phyloP scores from a whole-genome alignment of 2,888 invertebrate species.

The Drosophila cognata region DNA sequence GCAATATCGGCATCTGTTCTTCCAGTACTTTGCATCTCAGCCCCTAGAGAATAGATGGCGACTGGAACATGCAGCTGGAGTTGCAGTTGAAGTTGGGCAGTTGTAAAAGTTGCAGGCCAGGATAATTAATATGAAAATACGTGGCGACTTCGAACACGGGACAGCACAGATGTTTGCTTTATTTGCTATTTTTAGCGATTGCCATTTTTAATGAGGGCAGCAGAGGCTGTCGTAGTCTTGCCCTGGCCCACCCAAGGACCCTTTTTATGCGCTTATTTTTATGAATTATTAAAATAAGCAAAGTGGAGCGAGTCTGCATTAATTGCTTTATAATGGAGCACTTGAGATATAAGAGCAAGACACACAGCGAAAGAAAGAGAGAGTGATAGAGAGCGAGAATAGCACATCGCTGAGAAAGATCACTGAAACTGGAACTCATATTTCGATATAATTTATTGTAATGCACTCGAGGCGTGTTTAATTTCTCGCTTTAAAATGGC shows the following conservation, averaged over 20 bases:
- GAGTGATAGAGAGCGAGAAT: constrained; percentile 6
- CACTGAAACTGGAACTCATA: constrained; percentile 53
- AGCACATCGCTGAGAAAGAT: constrained; percentile 7
- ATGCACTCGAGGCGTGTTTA: constrained; percentile 80
- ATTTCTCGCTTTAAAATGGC: constrained; percentile 82
- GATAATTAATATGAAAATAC: constrained; percentile 81
- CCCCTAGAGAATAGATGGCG: constrained; percentile 42
- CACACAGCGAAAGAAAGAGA: constrained; percentile 2
- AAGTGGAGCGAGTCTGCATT: constrained; percentile 67
- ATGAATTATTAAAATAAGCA: constrained; percentile 77
- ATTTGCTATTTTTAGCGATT: constrained; percentile 73
- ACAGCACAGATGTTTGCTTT: constrained; percentile 62
- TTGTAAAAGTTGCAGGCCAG: constrained; percentile 61
- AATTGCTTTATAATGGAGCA: constrained; percentile 76
- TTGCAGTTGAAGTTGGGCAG: constrained; percentile 47
- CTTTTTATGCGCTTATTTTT: constrained; percentile 74
- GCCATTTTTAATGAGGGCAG: constrained; percentile 71
- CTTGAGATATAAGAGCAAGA: constrained; percentile 16
- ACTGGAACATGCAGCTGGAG: neutral
- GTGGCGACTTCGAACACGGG: constrained; percentile 38
- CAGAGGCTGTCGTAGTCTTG: constrained; percentile 28
- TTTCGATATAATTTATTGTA: constrained; percentile 79
- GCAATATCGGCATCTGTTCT: constrained; percentile 50
- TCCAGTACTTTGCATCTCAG: constrained; percentile 47
- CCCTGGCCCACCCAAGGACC: constrained; percentile 63